phyloP scores from a whole-genome alignment of 2,113 vertebrate species.

The Pterophyllum scalare region DNA sequence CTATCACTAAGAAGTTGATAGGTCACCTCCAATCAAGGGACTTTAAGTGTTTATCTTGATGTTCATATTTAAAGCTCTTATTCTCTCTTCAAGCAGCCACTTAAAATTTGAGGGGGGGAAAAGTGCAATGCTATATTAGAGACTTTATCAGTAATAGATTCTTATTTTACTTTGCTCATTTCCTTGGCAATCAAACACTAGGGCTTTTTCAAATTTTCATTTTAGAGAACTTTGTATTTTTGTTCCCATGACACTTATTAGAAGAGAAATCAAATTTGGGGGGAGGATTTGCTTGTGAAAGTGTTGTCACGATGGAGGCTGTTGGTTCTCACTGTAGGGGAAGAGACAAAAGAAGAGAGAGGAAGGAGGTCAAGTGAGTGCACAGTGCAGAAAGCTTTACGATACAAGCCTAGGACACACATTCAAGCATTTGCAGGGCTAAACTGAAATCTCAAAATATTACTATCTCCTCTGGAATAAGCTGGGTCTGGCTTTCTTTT shows the following conservation, averaged over 20 bases:
- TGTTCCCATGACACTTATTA: conserved; percentile 64
- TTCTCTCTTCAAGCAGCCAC: conserved; percentile 47
- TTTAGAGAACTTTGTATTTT: conserved; percentile 46
- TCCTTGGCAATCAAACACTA: conserved; percentile 39
- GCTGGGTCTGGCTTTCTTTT: conserved; percentile 20
- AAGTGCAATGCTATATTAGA: conserved; percentile 47
- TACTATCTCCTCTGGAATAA: conserved; percentile 15
- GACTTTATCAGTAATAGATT: conserved; percentile 50
- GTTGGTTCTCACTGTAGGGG: conserved; percentile 61
- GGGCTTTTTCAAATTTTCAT: conserved; percentile 51
- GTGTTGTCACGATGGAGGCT: conserved; percentile 42
- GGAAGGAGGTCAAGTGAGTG: conserved; percentile 62
- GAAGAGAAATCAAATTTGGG: conserved; percentile 36
- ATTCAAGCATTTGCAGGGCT: conserved; percentile 36
- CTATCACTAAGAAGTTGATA: conserved; percentile 74
- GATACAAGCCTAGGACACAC: conserved; percentile 37
- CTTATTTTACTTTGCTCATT: conserved; percentile 67
- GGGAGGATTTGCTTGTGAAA: conserved; percentile 38
- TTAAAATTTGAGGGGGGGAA: conserved; percentile 37
- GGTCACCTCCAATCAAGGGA: conserved; percentile 66
- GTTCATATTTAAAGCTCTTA: conserved; percentile 59
- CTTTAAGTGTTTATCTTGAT: conserved; percentile 63
- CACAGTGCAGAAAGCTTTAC: conserved; percentile 52
- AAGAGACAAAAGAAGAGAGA: conserved; percentile 56
- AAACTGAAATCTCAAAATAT: conserved; percentile 47